phyloP scores from a whole-genome alignment of 92 coral and sea anemone genomes.

The Palythoa caribaeorum region DNA sequence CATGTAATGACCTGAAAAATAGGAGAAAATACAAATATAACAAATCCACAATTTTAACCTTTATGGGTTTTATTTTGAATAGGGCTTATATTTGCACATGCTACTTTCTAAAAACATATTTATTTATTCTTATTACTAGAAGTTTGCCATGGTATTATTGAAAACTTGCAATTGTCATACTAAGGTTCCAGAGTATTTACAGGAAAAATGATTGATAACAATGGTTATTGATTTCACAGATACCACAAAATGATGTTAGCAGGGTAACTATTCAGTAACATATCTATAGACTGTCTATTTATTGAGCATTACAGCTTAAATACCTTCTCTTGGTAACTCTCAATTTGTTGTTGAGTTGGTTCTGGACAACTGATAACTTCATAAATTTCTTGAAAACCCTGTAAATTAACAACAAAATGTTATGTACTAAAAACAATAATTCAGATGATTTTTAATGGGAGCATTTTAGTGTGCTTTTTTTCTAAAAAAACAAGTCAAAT shows the following conservation, averaged over 20 bases:
- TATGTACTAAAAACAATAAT: neutral
- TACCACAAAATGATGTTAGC: neutral
- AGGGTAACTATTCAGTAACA: neutral
- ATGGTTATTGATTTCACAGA: neutral
- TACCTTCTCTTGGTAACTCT: conserved; percentile 16
- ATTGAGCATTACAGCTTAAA: neutral
- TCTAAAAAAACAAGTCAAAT: no score
- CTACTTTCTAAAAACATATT: neutral
- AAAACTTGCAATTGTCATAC: neutral
- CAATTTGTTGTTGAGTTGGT: conserved; percentile 26
- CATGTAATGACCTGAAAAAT: conserved; percentile 3
- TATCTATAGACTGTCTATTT: neutral
- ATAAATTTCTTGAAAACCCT: conserved; percentile 23
- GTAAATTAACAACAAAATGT: conserved; percentile 5
- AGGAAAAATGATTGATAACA: neutral
- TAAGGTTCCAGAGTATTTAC: neutral
- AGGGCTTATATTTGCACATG: neutral
- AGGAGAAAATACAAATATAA: neutral
- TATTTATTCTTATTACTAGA: neutral
- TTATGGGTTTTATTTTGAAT: neutral
- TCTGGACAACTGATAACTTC: conserved; percentile 13
- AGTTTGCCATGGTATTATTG: neutral
- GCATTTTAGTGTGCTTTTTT: neutral
- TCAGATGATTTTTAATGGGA: neutral
- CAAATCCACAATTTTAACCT: neutral